phyloP scores from a whole-genome alignment of 2,888 invertebrate genomes.

The Plagodis dolabraria region DNA sequence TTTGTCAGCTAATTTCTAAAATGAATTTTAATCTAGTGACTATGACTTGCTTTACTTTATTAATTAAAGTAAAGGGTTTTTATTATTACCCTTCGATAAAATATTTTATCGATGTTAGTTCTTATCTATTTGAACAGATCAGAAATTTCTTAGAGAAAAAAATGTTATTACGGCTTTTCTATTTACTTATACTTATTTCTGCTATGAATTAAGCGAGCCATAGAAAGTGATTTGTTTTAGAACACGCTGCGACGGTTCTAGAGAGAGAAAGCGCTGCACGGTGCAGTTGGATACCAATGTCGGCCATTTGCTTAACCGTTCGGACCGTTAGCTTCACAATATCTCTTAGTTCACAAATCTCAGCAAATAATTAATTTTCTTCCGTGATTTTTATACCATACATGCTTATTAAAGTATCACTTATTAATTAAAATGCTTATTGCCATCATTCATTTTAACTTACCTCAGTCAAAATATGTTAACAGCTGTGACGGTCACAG shows the following conservation, averaged over 20 bases:
- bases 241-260: conserved; percentile 34
- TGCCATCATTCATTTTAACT: conserved; percentile 46
- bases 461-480: conserved; percentile 57
- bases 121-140: no score
- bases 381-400: conserved; percentile 34
- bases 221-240: conserved; percentile 55
- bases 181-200: no score
- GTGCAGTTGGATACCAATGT: conserved; percentile 52
- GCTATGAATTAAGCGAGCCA: conserved; percentile 10
- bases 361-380: conserved; percentile 29
- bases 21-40: no score
- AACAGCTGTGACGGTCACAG: conserved; percentile 49
- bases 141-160: no score
- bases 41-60: no score
- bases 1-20: no score
- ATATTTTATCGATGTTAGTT: no score
- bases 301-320: conserved; percentile 70
- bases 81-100: no score
- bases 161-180: no score
- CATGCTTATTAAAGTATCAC: conserved; percentile 23
- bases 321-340: conserved; percentile 46
- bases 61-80: no score
- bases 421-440: conserved; percentile 15
- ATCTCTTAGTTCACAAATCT: conserved; percentile 28
- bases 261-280: conserved; percentile 71